Evolutionary conservation across 2,797 vertebrate genomes (phyloP).

Genomic region (Silurus lanzhouensis): DNA sequence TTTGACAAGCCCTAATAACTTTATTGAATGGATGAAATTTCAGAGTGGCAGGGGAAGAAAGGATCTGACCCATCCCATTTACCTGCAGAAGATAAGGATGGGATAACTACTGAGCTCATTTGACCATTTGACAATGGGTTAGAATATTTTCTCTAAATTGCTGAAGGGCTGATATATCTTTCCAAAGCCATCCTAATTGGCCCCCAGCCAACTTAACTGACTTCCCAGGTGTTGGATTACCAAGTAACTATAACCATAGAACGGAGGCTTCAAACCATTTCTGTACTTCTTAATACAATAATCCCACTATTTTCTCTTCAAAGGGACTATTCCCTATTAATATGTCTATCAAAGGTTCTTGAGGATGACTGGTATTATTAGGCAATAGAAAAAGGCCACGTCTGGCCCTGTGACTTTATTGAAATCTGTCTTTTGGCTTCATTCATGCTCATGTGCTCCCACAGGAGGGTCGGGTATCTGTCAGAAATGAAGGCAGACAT

Average conservation of each 20-base stretch:
- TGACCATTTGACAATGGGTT: conserved; percentile 27
- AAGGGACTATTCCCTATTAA: conserved; percentile 44
- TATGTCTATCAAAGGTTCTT: conserved; percentile 50
- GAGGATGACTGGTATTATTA: conserved; percentile 54
- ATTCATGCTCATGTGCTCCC: conserved; percentile 63
- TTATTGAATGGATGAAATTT: conserved; percentile 45
- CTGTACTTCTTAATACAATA: conserved; percentile 28
- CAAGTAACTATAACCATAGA: conserved; percentile 33
- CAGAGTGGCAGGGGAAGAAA: not conserved
- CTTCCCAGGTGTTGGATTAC: conserved; percentile 23
- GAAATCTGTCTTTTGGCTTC: conserved; percentile 64
- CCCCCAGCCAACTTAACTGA: conserved; percentile 13
- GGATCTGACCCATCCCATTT: conserved; percentile 27
- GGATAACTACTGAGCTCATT: conserved; percentile 14
- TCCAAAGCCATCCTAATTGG: conserved; percentile 31
- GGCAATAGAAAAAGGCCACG: conserved; percentile 56
- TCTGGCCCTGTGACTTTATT: conserved; percentile 59
- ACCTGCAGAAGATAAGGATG: not conserved
- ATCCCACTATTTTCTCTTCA: conserved; percentile 24
- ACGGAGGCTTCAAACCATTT: conserved; percentile 34
- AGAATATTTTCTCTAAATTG: conserved; percentile 13
- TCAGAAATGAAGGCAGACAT: conserved; percentile 63
- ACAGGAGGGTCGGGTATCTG: conserved; percentile 64
- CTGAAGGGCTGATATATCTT: conserved; percentile 22
- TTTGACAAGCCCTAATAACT: conserved; percentile 44